A percentile compares a stretch with the other conserved stretches of the same genome.
phyloP scores from a whole-genome alignment of 92 coral and sea anemone genomes.

The Epizoanthus fatuus region DNA sequence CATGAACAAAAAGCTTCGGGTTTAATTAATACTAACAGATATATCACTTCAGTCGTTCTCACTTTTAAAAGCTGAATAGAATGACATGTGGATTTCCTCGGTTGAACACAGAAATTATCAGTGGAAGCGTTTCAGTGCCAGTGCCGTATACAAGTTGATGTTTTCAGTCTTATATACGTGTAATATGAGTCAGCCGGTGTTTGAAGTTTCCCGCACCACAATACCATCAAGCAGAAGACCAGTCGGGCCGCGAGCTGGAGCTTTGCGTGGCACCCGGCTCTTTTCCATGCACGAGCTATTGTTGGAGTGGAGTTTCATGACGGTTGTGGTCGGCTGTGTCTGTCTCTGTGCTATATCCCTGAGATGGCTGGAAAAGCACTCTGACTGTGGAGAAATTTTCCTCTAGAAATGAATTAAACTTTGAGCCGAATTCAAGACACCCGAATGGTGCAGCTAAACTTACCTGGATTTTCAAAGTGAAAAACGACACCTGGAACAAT shows the following conservation, averaged over 20 bases:
- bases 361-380: background rate
- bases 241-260: background rate
- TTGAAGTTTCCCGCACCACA: background rate
- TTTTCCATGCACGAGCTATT: slow-evolving; percentile 17
- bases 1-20: too few species aligned
- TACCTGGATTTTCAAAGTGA: background rate
- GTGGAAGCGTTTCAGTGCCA: background rate
- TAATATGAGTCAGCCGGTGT: background rate
- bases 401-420: background rate
- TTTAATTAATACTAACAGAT: background rate
- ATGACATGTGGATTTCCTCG: background rate
- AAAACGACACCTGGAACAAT: background rate
- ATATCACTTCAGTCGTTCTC: background rate
- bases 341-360: background rate
- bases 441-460: too few species aligned
- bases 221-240: background rate
- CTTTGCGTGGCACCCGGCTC: background rate
- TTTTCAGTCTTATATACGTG: background rate
- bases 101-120: background rate
- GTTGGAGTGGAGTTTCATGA: slow-evolving; percentile 8
- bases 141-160: background rate
- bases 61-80: too few species aligned
- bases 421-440: too few species aligned
- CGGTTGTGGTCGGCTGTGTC: background rate
- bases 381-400: slow-evolving; percentile 7